phyloP scores from a whole-genome alignment of 1,140 invertebrate genomes.

The Belonocnema kinseyi region DNA sequence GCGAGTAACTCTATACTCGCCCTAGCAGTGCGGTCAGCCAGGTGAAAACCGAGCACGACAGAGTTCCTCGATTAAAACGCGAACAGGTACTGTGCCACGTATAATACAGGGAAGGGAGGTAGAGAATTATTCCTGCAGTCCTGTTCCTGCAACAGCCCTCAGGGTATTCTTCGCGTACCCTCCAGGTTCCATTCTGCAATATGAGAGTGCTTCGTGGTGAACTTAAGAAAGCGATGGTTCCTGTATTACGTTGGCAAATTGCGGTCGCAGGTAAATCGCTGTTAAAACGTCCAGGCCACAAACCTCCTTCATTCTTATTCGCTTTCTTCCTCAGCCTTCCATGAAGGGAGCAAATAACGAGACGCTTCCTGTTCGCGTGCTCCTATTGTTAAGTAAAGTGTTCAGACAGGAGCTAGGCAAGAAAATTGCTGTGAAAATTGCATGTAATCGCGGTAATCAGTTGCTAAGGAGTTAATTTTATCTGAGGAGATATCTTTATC shows the following conservation, averaged over 20 bases:
- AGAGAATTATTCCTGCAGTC: slow-evolving; percentile 4
- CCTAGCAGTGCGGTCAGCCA: slow-evolving; percentile 4
- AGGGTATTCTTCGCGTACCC: neutral
- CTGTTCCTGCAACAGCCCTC: neutral
- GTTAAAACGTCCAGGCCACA: slow-evolving; percentile 14
- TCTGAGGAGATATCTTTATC: too few species aligned
- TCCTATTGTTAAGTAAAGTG: neutral
- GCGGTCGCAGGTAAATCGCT: slow-evolving; percentile 21
- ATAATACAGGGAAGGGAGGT: neutral
- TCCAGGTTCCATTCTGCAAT: neutral
- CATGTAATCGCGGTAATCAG: neutral
- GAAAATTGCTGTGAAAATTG: slow-evolving; percentile 7
- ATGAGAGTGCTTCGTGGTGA: slow-evolving; percentile 11
- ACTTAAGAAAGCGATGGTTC: slow-evolving; percentile 18
- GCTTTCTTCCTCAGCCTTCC: neutral
- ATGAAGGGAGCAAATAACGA: neutral
- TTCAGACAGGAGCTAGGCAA: neutral
- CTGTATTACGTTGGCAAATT: neutral
- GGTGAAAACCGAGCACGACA: slow-evolving; percentile 20
- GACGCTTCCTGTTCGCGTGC: slow-evolving; percentile 7
- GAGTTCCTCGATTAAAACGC: slow-evolving; percentile 25
- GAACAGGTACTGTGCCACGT: slow-evolving; percentile 18
- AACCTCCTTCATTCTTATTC: neutral
- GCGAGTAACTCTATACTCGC: slow-evolving; percentile 24
- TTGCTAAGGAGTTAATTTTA: neutral